These are phyloP conservation scores for Ormyrus pomaceus DNA, from an alignment of 2,888 invertebrate genomes.

Conservation along the genomic window DNA sequence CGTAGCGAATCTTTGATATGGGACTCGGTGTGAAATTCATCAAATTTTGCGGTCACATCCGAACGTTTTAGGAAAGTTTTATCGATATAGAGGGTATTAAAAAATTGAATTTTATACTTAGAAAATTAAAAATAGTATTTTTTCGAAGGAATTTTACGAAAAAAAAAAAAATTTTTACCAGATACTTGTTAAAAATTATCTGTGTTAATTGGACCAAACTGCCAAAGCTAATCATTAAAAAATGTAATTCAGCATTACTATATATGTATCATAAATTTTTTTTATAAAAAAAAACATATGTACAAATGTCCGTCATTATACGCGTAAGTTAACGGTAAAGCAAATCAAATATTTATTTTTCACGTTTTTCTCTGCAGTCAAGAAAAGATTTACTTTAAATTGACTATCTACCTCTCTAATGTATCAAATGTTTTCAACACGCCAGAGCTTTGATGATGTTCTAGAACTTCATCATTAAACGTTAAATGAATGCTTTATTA, in stretches of 20 bases:
- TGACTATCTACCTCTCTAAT: conserved; percentile 30
- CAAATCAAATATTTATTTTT: conserved; percentile 18
- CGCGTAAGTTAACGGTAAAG: not conserved
- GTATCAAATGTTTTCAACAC: not conserved
- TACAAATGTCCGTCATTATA: conserved; percentile 5
- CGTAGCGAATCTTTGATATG: too few species aligned
- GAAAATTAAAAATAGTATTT: not conserved
- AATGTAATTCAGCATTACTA: conserved; percentile 2
- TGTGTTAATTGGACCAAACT: conserved; percentile 50
- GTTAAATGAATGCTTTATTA: not conserved
- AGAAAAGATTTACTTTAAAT: not conserved
- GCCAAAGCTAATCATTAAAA: conserved; percentile 54
- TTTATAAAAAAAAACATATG: conserved; percentile 13
- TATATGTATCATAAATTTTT: not conserved
- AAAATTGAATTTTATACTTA: not conserved
- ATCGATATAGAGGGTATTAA: too few species aligned
- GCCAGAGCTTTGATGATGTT: not conserved
- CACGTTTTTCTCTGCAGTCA: not conserved
- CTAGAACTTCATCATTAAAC: not conserved
- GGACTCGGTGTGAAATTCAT: too few species aligned
- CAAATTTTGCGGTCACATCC: too few species aligned
- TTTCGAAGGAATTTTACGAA: conserved; percentile 1
- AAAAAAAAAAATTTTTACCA: too few species aligned
- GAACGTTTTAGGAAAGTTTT: too few species aligned
- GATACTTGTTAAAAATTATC: conserved; percentile 31